These are phyloP conservation scores for Liparis tanakae DNA, from an alignment of 2,797 vertebrate species.

Conservation along the genomic window DNA sequence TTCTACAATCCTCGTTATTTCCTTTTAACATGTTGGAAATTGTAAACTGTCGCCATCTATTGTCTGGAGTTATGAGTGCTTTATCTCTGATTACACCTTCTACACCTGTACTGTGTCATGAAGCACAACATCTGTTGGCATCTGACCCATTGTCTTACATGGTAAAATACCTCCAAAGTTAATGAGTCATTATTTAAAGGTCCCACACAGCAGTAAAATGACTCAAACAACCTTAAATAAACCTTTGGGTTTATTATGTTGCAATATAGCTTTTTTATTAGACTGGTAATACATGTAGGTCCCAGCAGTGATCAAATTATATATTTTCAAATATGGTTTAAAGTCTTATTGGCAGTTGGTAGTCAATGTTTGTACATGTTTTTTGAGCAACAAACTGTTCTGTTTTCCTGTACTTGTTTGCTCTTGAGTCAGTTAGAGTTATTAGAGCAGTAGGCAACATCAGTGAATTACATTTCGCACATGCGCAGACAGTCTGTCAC, in stretches of 20 bases:
- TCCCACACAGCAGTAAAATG: not conserved
- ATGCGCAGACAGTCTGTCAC: no score
- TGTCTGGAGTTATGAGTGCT: not conserved
- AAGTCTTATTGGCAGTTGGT: slow-evolving; percentile 9
- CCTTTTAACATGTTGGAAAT: not conserved
- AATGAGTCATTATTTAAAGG: slow-evolving; percentile 11
- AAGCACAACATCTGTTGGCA: not conserved
- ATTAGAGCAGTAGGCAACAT: not conserved
- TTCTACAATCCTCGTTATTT: not conserved
- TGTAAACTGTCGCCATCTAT: not conserved
- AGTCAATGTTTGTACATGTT: not conserved
- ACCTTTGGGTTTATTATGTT: slow-evolving; percentile 1
- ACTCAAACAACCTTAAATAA: not conserved
- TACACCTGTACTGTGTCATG: not conserved
- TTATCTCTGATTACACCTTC: not conserved
- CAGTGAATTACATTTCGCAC: not conserved
- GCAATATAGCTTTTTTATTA: not conserved
- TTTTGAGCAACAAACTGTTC: not conserved
- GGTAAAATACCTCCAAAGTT: slow-evolving; percentile 5
- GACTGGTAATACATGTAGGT: not conserved
- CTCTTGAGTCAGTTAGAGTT: not conserved
- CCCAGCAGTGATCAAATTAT: no score
- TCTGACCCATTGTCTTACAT: slow-evolving; percentile 1
- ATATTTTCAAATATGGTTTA: slow-evolving; percentile 1
- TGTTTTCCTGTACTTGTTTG: not conserved